Evolutionary conservation across 2,797 vertebrate species (phyloP).

Genomic region (Aotus griseimembra): DNA sequence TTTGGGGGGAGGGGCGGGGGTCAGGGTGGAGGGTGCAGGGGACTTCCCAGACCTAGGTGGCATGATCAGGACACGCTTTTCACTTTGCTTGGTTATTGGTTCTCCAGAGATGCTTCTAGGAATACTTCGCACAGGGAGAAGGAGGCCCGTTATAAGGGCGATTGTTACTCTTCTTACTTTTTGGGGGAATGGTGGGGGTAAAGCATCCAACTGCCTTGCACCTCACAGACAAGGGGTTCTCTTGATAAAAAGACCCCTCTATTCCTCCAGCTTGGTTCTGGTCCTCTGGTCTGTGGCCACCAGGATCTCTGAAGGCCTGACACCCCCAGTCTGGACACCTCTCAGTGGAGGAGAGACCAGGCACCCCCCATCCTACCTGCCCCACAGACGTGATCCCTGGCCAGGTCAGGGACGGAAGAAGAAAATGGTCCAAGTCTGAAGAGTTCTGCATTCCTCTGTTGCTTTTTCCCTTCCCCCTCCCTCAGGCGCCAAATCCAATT

Average conservation of each 20-base stretch:
- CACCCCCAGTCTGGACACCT: too few relatives aligned
- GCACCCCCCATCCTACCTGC: fast-evolving
- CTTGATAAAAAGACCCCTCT: not conserved
- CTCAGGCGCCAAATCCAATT: conserved; percentile 78
- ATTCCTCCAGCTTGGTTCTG: not conserved
- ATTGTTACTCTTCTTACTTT: not conserved
- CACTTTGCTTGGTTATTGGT: too few relatives aligned
- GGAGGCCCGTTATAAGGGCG: too few relatives aligned
- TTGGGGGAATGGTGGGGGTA: fast-evolving
- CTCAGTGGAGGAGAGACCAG: not conserved
- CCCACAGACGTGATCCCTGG: not conserved
- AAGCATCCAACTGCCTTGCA: too few relatives aligned
- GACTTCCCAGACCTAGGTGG: too few relatives aligned
- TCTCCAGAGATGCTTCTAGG: not conserved
- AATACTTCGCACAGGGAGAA: fast-evolving
- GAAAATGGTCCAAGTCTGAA: not conserved
- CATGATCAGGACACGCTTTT: not conserved
- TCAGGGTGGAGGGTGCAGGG: not conserved
- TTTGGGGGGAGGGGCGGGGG: not conserved
- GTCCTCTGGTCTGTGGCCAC: not conserved
- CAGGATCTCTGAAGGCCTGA: not conserved
- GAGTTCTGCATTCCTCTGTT: conserved; percentile 64
- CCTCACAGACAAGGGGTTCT: fast-evolving
- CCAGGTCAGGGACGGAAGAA: not conserved
- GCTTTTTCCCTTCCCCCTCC: conserved; percentile 59